Percentiles rank a stretch among this genome's conserved stretches.
These are phyloP conservation scores for Paralvinella palmiformis DNA, from an alignment of 1,140 invertebrate genomes.

Conservation along the genomic window DNA sequence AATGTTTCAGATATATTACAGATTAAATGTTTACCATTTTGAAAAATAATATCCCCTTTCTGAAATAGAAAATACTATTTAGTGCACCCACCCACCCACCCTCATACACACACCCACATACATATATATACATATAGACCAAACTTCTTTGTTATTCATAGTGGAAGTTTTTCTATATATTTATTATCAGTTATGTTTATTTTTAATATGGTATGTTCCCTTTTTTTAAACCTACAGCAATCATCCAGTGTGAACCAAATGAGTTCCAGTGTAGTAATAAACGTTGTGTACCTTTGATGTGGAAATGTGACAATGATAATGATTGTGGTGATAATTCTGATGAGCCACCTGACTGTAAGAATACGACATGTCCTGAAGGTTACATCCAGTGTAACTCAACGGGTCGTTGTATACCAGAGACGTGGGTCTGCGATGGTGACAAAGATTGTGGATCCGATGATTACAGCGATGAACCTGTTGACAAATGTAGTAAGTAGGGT, in stretches of 20 bases:
- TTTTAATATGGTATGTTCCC: no score
- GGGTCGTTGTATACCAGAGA: constrained; percentile 51
- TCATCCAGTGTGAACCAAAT: constrained; percentile 72
- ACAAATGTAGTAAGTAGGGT: constrained; percentile 10
- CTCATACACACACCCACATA: no score
- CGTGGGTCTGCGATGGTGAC: constrained; percentile 44
- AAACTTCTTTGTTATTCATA: no score
- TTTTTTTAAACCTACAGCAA: constrained; percentile 7
- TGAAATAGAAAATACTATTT: no score
- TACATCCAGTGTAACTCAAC: constrained; percentile 84
- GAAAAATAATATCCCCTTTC: no score
- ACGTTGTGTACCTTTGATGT: constrained; percentile 85
- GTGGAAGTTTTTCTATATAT: no score
- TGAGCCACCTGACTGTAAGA: constrained; percentile 55
- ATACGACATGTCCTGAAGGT: constrained; percentile 61
- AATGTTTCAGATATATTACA: no score
- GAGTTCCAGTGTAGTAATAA: constrained; percentile 88
- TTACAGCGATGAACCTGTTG: constrained; percentile 25
- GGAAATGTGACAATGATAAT: constrained; percentile 88
- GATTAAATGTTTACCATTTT: no score
- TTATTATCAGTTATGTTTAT: no score
- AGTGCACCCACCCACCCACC: no score
- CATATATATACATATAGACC: no score
- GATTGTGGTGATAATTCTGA: constrained; percentile 76
- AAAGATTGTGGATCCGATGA: constrained; percentile 28